phyloP scores from a whole-genome alignment of 2,888 invertebrate genomes.

The Coelinius sp. region DNA sequence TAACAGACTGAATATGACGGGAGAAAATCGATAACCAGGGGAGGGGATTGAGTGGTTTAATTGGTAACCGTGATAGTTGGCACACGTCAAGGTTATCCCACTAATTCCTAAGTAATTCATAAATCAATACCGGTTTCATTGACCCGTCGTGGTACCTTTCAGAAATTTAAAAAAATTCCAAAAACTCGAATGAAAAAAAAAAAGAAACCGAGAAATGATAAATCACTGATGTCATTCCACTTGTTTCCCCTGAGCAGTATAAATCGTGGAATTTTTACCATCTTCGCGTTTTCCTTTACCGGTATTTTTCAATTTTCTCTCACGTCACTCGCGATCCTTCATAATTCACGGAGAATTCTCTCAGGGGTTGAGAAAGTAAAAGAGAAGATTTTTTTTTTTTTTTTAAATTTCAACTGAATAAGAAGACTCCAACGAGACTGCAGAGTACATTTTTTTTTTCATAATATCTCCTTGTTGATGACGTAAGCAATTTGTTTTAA shows the following conservation, averaged over 20 bases:
- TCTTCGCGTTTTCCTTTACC: not conserved
- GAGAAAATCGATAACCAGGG: constrained; percentile 26
- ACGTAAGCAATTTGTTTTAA: constrained; percentile 54
- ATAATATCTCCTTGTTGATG: constrained; percentile 40
- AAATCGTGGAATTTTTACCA: not conserved
- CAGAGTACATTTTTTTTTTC: constrained; percentile 35
- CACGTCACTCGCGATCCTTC: not conserved
- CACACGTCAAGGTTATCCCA: constrained; percentile 37
- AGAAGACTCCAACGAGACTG: not conserved
- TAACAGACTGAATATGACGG: not conserved
- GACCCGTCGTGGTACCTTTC: not conserved
- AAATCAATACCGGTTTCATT: constrained; percentile 1
- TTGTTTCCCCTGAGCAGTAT: not conserved
- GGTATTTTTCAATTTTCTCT: not conserved
- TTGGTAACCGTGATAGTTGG: constrained; percentile 34
- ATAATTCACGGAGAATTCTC: not conserved
- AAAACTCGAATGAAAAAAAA: not conserved
- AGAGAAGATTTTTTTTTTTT: too few relatives aligned
- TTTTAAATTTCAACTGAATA: too few relatives aligned
- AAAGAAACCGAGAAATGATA: not conserved
- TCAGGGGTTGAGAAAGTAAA: not conserved
- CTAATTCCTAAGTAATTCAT: constrained; percentile 28
- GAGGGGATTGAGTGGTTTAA: not conserved
- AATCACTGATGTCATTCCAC: not conserved
- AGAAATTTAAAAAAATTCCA: not conserved